Conservation (phyloP, 2,797 vertebrate species). For the Ctenochaetus hawaiiensis region DNA sequence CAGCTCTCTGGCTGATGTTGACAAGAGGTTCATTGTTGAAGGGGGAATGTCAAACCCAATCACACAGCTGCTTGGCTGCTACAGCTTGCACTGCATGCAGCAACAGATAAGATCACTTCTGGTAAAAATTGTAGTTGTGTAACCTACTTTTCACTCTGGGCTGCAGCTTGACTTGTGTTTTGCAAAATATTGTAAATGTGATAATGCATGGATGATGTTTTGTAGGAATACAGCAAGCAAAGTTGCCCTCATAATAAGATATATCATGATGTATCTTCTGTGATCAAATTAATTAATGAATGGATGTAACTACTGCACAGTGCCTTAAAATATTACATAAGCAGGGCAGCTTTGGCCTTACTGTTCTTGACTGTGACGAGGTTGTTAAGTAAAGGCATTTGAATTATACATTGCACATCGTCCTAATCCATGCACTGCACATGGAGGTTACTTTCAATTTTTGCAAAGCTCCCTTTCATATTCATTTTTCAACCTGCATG, state of each 20-base stretch:
- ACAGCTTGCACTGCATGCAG: slow-evolving; percentile 58
- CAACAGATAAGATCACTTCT: slow-evolving; percentile 75
- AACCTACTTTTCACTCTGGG: slow-evolving; percentile 66
- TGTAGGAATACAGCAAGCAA: not conserved
- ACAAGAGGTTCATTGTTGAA: slow-evolving; percentile 74
- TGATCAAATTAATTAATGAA: not conserved
- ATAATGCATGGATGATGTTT: slow-evolving; percentile 12
- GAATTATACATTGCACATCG: slow-evolving; percentile 27
- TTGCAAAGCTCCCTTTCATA: not conserved
- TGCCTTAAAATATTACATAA: not conserved
- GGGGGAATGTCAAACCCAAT: slow-evolving; percentile 66
- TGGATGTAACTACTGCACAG: not conserved
- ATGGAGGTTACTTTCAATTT: not conserved
- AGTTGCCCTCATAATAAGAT: not conserved
- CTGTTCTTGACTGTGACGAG: not conserved
- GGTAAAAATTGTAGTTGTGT: slow-evolving; percentile 65
- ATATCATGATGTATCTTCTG: too few relatives aligned
- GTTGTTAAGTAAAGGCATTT: slow-evolving; percentile 18
- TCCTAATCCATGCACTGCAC: not conserved
- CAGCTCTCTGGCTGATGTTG: slow-evolving; percentile 60
- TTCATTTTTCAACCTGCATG: slow-evolving; percentile 25
- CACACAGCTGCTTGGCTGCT: slow-evolving; percentile 73
- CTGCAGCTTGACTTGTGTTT: slow-evolving; percentile 47
- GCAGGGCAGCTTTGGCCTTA: not conserved
- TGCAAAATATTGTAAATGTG: slow-evolving; percentile 16